phyloP scores from a whole-genome alignment of 2,888 invertebrate species.

The Hydrotaea diabolus region DNA sequence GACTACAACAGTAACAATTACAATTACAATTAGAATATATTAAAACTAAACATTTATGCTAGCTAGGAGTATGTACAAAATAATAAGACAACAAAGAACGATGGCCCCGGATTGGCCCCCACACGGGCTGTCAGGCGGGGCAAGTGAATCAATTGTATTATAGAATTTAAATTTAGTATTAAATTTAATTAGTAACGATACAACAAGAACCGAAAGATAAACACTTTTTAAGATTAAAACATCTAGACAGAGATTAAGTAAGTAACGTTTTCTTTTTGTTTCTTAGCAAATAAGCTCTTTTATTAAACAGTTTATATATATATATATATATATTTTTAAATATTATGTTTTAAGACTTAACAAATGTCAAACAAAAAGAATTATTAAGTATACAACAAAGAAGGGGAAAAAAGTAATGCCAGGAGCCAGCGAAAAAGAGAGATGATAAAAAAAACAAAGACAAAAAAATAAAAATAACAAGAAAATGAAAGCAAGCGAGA shows the following conservation, averaged over 20 bases:
- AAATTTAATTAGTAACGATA: background rate
- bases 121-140: background rate
- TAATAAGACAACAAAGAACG: background rate
- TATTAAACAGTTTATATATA: constrained; percentile 1
- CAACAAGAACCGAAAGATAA: background rate
- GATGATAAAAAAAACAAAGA: background rate
- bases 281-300: constrained; percentile 20
- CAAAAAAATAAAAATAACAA: background rate
- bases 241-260: constrained; percentile 7
- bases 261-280: constrained; percentile 1
- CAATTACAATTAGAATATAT: constrained; percentile 34
- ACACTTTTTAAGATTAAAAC: constrained; percentile 17
- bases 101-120: background rate
- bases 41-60: constrained; percentile 20
- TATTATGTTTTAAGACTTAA: background rate
- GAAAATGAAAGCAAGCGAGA: background rate
- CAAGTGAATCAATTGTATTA: constrained; percentile 31
- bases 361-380: constrained; percentile 9
- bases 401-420: constrained; percentile 1
- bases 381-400: constrained; percentile 7
- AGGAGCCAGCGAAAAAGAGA: background rate
- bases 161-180: constrained; percentile 24
- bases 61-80: constrained; percentile 60
- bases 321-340: constrained; percentile 5
- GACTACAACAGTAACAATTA: constrained; percentile 9